These are phyloP conservation scores for Aegotheles bennettii DNA, from an alignment of 2,113 vertebrate species.

Conservation along the genomic window DNA sequence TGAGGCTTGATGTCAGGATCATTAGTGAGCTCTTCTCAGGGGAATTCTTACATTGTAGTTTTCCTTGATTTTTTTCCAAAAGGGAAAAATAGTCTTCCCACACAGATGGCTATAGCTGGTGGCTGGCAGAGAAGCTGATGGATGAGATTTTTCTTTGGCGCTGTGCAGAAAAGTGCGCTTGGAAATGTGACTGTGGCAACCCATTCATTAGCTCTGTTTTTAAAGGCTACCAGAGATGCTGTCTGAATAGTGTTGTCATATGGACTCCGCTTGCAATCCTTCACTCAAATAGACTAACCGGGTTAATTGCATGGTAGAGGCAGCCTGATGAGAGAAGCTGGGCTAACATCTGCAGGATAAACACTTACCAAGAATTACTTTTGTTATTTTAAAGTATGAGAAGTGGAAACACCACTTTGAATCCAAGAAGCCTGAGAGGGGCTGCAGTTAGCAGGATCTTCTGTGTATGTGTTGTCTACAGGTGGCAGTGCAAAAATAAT, in stretches of 20 bases:
- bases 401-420: neutral
- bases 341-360: constrained; percentile 23
- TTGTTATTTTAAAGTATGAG: neutral
- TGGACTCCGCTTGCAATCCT: neutral
- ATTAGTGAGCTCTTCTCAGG: neutral
- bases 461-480: neutral
- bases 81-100: constrained; percentile 17
- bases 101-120: constrained; percentile 56
- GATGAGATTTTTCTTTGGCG: constrained; percentile 46
- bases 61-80: constrained; percentile 48
- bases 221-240: constrained; percentile 15
- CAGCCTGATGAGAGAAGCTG: neutral
- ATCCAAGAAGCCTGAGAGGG: neutral
- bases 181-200: constrained; percentile 13
- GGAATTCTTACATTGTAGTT: constrained; percentile 29
- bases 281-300: neutral
- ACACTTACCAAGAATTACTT: constrained; percentile 6
- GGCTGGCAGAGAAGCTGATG: constrained; percentile 56
- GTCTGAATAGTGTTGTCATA: neutral
- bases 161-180: neutral
- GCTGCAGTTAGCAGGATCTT: neutral
- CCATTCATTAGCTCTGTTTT: constrained; percentile 41
- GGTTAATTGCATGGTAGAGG: constrained; percentile 33
- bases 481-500: neutral
- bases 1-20: constrained; percentile 13